Conservation (phyloP, 2,888 invertebrate genomes). For the Oligia strigilis region DNA sequence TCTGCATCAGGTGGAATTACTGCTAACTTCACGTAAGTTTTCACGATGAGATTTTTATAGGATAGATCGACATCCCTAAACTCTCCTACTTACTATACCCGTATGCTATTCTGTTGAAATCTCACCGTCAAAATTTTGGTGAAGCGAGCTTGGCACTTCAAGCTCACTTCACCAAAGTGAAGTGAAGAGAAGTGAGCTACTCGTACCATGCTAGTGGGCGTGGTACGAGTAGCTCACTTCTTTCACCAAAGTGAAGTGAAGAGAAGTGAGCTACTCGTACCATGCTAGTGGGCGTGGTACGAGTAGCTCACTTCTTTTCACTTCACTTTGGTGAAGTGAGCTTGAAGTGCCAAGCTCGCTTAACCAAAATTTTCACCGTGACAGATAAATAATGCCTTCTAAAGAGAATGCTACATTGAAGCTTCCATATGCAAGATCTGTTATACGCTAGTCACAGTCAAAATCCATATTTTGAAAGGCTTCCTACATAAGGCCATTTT, state of each 20-base stretch:
- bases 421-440: not conserved
- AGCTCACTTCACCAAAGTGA: not conserved
- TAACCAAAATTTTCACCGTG: not conserved
- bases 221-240: no score
- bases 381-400: no score
- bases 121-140: not conserved
- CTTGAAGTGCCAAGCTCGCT: no score
- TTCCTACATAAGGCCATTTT: not conserved
- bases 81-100: not conserved
- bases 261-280: no score
- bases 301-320: no score
- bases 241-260: no score
- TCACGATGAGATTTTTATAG: not conserved
- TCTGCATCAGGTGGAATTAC: not conserved
- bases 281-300: no score
- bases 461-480: slow-evolving; percentile 3
- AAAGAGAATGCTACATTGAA: not conserved
- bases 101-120: not conserved
- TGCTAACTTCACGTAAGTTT: not conserved
- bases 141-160: not conserved
- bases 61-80: no score
- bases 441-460: not conserved
- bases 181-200: no score
- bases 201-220: no score
- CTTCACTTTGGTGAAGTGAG: not conserved